A percentile compares a stretch with the other conserved stretches of the same genome.
These are phyloP conservation scores for Drosophila falleni DNA, from an alignment of 2,888 invertebrate species.

Conservation along the genomic window DNA sequence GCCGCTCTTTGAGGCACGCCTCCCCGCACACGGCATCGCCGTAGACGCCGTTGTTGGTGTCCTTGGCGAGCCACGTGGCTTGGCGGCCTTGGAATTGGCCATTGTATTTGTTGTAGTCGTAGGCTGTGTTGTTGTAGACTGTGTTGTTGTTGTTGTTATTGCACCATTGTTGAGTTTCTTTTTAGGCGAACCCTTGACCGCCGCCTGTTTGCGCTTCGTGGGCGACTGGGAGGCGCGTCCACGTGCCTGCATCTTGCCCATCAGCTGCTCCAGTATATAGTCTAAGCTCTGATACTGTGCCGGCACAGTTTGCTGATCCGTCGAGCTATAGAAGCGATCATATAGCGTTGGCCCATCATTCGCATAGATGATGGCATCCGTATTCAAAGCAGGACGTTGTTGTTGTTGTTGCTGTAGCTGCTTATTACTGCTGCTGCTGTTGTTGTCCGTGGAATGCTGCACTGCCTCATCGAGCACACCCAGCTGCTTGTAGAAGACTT, in stretches of 20 bases:
- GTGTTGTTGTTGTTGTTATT: constrained; percentile 61
- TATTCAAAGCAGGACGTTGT: constrained; percentile 54
- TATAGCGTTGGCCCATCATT: constrained; percentile 97
- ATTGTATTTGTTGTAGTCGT: constrained; percentile 55
- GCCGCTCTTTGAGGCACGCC: constrained; percentile 78
- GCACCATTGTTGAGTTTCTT: constrained; percentile 85
- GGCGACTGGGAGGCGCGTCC: constrained; percentile 79
- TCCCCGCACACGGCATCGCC: constrained; percentile 62
- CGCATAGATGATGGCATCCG: constrained; percentile 91
- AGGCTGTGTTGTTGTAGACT: constrained; percentile 31
- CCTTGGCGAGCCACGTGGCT: constrained; percentile 64
- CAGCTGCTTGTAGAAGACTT: constrained; percentile 96
- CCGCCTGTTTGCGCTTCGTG: constrained; percentile 71
- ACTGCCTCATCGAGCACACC: constrained; percentile 87
- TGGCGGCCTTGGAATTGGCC: constrained; percentile 52
- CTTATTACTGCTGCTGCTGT: constrained; percentile 2
- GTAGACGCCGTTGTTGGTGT: constrained; percentile 41
- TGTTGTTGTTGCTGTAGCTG: constrained; percentile 31
- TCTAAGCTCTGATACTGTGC: constrained; percentile 83
- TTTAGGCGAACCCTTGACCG: constrained; percentile 70
- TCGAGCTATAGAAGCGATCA: constrained; percentile 92
- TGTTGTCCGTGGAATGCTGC: constrained; percentile 21
- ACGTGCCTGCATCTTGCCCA: constrained; percentile 71
- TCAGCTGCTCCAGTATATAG: constrained; percentile 83
- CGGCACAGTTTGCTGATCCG: constrained; percentile 71